Evolutionary conservation across 30 jellyfish, hydroid and myxozoan genomes (phyloP).

Genomic region (Sanderia malayensis): DNA sequence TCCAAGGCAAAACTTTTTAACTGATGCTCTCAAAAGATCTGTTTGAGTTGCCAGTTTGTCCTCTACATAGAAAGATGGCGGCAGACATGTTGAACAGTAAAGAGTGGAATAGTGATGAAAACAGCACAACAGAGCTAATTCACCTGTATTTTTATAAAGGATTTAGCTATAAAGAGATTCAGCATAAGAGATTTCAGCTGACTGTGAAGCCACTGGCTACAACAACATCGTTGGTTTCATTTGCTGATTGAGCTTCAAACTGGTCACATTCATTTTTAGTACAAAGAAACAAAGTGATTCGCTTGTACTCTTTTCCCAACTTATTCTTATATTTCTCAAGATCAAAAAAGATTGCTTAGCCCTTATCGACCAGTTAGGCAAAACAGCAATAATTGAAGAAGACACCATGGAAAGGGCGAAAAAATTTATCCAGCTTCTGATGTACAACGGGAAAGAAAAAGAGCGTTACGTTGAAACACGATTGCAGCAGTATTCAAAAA

Average conservation of each 20-base stretch:
- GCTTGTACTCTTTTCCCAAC: conserved; percentile 13
- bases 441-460: too few relatives aligned
- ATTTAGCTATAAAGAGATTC: background rate
- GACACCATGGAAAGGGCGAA: too few relatives aligned
- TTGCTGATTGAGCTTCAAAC: conserved; percentile 1
- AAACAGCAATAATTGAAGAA: too few relatives aligned
- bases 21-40: background rate
- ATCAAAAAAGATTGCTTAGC: conserved; percentile 9
- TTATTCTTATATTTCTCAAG: conserved; percentile 8
- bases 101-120: background rate
- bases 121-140: background rate
- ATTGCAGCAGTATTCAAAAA: too few relatives aligned
- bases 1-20: background rate
- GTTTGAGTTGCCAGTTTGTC: background rate
- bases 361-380: conserved; percentile 7
- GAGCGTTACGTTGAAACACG: too few relatives aligned
- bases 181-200: too few relatives aligned
- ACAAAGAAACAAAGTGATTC: conserved; percentile 6
- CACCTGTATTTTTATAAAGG: background rate
- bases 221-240: background rate
- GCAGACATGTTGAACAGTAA: background rate
- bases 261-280: background rate
- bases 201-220: background rate
- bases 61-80: background rate
- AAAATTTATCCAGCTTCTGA: conserved; percentile 1